A percentile compares a stretch with the other conserved stretches of the same genome.
phyloP scores from a whole-genome alignment of 2,888 invertebrate genomes.

The Gerris lacustris region DNA sequence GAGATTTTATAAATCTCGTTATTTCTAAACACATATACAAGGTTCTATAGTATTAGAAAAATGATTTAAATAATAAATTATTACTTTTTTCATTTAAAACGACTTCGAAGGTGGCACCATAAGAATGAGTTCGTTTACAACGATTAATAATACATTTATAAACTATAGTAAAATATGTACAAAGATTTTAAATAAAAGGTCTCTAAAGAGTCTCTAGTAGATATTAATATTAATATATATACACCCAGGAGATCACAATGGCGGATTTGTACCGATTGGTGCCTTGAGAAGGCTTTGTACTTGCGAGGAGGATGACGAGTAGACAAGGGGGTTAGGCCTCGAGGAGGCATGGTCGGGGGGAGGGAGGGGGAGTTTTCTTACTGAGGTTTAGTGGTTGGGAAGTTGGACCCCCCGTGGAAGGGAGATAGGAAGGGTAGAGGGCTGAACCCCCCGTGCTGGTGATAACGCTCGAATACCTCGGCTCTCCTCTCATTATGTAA shows the following conservation, averaged over 20 bases:
- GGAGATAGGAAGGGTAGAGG: slow-evolving; percentile 8
- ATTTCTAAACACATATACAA: slow-evolving; percentile 23
- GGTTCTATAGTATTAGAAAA: slow-evolving; percentile 22
- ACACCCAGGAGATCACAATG: slow-evolving; percentile 28
- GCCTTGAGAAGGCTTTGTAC: slow-evolving; percentile 27
- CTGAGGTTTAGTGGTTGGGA: slow-evolving; percentile 79
- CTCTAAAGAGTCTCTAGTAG: slow-evolving; percentile 11
- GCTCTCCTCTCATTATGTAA: slow-evolving; percentile 55
- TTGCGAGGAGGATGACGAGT: slow-evolving; percentile 23
- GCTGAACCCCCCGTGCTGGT: slow-evolving; percentile 33
- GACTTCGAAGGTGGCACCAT: slow-evolving; percentile 29
- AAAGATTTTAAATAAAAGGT: slow-evolving; percentile 1
- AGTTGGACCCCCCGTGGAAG: slow-evolving; percentile 45
- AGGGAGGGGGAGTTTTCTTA: slow-evolving; percentile 67
- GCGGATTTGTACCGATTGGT: slow-evolving; percentile 28
- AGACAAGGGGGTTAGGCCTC: slow-evolving; percentile 37
- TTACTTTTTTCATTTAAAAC: slow-evolving; percentile 36
- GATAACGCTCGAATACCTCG: slow-evolving; percentile 10
- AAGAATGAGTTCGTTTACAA: slow-evolving; percentile 27
- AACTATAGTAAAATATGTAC: slow-evolving; percentile 11
- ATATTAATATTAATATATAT: slow-evolving; percentile 10
- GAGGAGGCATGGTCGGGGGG: slow-evolving; percentile 50
- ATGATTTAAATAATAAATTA: slow-evolving; percentile 38
- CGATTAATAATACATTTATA: slow-evolving; percentile 9
- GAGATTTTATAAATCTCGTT: slow-evolving; percentile 21